Base-by-base conservation (phyloP, 2,888 invertebrate species). In the Quadroppia sp. region DNA sequence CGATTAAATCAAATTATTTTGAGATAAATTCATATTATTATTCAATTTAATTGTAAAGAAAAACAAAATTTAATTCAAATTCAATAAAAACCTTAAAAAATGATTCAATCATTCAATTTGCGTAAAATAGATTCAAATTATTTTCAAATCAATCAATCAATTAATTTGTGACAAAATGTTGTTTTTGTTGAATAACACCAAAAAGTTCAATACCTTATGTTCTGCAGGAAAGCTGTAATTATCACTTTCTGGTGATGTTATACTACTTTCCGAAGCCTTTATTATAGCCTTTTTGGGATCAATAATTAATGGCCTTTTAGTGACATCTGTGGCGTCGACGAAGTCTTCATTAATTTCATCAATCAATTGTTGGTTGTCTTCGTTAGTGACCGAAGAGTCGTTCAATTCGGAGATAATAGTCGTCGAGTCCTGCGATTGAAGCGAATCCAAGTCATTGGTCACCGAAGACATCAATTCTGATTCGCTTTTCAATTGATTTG, bases 291-390 rank as follows among this genome's bases (percentile, higher is more conserved):
- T 69, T 28, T 69, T 69, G 45, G 69, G 69, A 28, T 69, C 69
- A 28, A 69, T 69, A 69, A 69, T 69, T 69, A 69, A 69, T 45
- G 69, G 45, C 45, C 69, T 69, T 69, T 69, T 69, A 36, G 69
- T 69, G 25, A 69, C 69, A 69, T 69, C 69, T 45, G 25, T 69
- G 42, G 45, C 17, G 42, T 23, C 69, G 4, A 69, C 45, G 42
- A 45, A 69, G 36, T 42, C 45, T 15, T 69, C 69, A 25, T 13
- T 28, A 25, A 20, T 69, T 25, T 69, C 69, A 69, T 69, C 69
- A 42, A 69, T 42, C 69, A 69, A 69, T 69, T 42, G 42, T 45
- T 69, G 69, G 25, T 69, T 69, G 42, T 69, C 69, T 45, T 69
- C 69, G 25, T 42, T 69, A 1, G 69, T 45, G 23, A 69, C 28